Evolutionary conservation across 1,140 invertebrate species (phyloP), one percentile per base, ranked within the genome.

Genomic region (Danaus melanippus): DNA sequence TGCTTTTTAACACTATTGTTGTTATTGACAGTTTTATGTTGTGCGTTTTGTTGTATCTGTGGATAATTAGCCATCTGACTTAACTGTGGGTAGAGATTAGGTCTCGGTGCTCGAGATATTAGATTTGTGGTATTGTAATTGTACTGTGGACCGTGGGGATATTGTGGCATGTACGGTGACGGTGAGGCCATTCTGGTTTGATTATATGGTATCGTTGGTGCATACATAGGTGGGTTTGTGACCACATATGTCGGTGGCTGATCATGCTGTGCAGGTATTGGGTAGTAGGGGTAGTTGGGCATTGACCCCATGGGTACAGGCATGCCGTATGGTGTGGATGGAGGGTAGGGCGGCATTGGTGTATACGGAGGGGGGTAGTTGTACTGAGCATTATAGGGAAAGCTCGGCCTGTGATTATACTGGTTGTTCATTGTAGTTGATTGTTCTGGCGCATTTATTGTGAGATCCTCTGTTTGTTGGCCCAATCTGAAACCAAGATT

Each of bases 51-150:
- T 49, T 1, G 58, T 11, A 11, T 51, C 66, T 21, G 52, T 0
- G 67, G 64, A 52, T 82, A 84, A 9, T 56, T 59, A 41, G 79
- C 71, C 45, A 69, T 58, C 59, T 83, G 81, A 60, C 56, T 74
- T 11, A 79, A 42, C 46, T 74, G 74, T 0, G 80, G 81, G 42
- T 83, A 84, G 8, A 40, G 61, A 12, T 51, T 53, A 2, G 77
- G 81, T 40, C 71, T 68, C 0, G 79, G 62, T 0, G 81, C 78
- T 43, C 83, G 54, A 0, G 81, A 67, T 60, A 84, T 79, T 71
- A 84, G 74, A 47, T 84, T 84, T 1, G 81, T 86, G 8, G 81
- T 83, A 42, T 62, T 82, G 50, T 82, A 86, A 40, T 83, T 84
- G 55, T 84, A 86, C 6, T 5, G 74, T 50, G 1, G 66, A 58